phyloP scores from a whole-genome alignment of 2,113 vertebrate species.

The Pachypanchax playfairii region DNA sequence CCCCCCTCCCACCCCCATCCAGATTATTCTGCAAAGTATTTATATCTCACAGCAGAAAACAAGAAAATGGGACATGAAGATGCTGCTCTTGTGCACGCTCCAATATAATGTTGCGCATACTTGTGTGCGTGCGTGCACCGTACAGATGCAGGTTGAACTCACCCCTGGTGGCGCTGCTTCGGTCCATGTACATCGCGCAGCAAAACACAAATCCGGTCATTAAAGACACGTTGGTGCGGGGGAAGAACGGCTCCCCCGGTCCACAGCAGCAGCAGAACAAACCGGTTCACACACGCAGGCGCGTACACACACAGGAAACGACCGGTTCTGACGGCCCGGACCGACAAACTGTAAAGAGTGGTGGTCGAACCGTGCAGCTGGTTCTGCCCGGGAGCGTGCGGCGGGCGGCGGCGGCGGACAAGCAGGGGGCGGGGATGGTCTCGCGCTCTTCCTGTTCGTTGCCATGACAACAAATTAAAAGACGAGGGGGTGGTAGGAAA shows the following conservation, averaged over 20 bases:
- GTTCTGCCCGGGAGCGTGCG: slow-evolving; percentile 51
- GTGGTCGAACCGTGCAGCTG: slow-evolving; percentile 52
- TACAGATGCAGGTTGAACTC: slow-evolving; percentile 52
- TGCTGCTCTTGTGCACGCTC: slow-evolving; percentile 27
- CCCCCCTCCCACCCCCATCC: background rate
- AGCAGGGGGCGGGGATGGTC: slow-evolving; percentile 13
- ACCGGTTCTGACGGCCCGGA: slow-evolving; percentile 24
- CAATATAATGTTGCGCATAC: background rate
- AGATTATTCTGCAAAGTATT: background rate
- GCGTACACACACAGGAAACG: slow-evolving; percentile 8
- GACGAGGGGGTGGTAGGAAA: background rate
- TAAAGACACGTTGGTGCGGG: slow-evolving; percentile 74
- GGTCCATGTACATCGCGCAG: slow-evolving; percentile 86
- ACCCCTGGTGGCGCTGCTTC: slow-evolving; percentile 82
- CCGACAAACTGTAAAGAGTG: slow-evolving; percentile 21
- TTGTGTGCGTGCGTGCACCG: background rate
- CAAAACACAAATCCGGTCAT: slow-evolving; percentile 85
- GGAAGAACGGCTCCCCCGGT: slow-evolving; percentile 75
- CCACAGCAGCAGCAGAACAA: slow-evolving; percentile 65
- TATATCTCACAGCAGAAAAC: accelerated
- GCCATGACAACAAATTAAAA: slow-evolving; percentile 75
- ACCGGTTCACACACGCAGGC: slow-evolving; percentile 28
- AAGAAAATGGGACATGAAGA: background rate
- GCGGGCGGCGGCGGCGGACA: slow-evolving; percentile 35
- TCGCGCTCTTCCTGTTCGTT: slow-evolving; percentile 50